Evolutionary conservation across 2,113 vertebrate species (phyloP), one percentile per base, ranked within the genome.

Genomic region (Heliornis fulica): DNA sequence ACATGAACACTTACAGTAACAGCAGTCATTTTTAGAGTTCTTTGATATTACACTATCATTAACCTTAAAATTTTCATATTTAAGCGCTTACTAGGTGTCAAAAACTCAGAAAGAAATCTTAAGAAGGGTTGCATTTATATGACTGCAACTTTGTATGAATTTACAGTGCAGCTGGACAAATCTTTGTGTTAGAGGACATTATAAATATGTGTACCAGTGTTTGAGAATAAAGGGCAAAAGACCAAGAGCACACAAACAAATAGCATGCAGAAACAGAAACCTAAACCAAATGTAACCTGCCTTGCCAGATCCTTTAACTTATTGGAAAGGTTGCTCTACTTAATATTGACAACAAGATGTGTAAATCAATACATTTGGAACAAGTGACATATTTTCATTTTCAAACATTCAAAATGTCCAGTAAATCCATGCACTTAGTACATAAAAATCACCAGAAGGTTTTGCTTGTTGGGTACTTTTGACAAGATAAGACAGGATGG

Each of bases 311-410:
- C 97, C 98, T 99, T 98, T 98, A 99, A 99, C 98, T 98, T 99
- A 99, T 98, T 99, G 99, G 98, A 99, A 99, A 99, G 99, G 98
- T 99, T 98, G 93, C 98, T 97, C 96, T 98, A 98, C 98, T 98
- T 99, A 98, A 98, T 99, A 99, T 99, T 99, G 99, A 99, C 99
- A 99, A 89, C 99, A 97, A 98, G 98, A 99, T 98, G 98, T 97
- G 93, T 97, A 98, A 99, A 99, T 99, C 99, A 99, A 99, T 99
- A 99, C 97, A 98, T 98, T 98, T 98, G 98, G 98, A 99, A 99
- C 98, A 98, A 98, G 99, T 97, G 98, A 99, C 99, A 99, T 99
- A 99, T 99, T 99, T 99, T 99, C 99, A 99, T 99, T 99, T 99
- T 98, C 99, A 98, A 98, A 98, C 98, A 98, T 98, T 99, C 98